Percentiles rank a stretch among this genome's conserved stretches.
phyloP scores from a whole-genome alignment of 2,797 vertebrate genomes.

The Artibeus lituratus region DNA sequence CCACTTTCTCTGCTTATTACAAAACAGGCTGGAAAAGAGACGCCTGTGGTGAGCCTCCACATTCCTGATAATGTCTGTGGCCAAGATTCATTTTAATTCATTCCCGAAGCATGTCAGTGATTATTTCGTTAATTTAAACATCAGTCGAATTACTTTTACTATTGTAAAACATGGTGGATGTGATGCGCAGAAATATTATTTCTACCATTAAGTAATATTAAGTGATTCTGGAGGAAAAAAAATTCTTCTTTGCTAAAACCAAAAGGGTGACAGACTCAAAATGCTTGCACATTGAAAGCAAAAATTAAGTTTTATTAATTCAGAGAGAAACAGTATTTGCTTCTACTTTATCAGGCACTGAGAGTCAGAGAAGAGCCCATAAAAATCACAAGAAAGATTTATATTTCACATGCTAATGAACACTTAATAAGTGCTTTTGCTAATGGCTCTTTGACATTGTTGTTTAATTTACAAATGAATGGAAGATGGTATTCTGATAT shows the following conservation, averaged over 20 bases:
- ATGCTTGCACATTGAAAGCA: not conserved
- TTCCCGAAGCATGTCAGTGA: constrained; percentile 42
- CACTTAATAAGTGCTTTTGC: not conserved
- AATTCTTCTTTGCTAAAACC: constrained; percentile 8
- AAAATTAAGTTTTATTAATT: constrained; percentile 19
- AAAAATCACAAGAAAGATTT: not conserved
- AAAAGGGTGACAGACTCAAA: not conserved
- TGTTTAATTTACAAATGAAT: constrained; percentile 28
- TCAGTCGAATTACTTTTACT: not conserved
- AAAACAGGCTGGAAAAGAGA: constrained; percentile 64
- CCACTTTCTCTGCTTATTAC: constrained; percentile 59
- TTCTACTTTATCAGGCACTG: not conserved
- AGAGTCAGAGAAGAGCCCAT: not conserved
- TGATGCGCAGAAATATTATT: not conserved
- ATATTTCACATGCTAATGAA: constrained; percentile 11
- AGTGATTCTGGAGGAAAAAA: constrained; percentile 13
- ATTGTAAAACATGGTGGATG: not conserved
- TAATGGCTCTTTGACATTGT: not conserved
- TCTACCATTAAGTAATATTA: constrained; percentile 25
- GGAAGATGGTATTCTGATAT: not conserved
- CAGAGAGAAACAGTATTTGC: not conserved
- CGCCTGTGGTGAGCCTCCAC: constrained; percentile 43
- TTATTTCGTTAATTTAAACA: not conserved
- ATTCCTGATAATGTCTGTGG: constrained; percentile 37
- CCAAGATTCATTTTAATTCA: constrained; percentile 51